A percentile compares a stretch with the other conserved stretches of the same genome.
phyloP scores from a whole-genome alignment of 2,797 vertebrate genomes.

The Spinibarbus caldwelli region DNA sequence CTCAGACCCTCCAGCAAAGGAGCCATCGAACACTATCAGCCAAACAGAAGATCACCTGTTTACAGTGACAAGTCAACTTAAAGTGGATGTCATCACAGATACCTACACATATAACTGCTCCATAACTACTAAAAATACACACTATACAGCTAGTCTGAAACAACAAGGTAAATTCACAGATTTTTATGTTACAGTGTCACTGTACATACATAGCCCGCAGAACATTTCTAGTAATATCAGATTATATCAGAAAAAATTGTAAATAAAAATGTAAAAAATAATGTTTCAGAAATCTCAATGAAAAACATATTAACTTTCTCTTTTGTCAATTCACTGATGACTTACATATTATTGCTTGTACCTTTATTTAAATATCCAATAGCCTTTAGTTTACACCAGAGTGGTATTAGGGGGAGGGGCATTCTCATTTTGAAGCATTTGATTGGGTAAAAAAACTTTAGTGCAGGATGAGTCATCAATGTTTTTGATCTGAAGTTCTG shows the following conservation, averaged over 20 bases:
- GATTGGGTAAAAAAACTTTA: neutral
- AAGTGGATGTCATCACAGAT: fast-evolving
- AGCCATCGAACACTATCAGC: fast-evolving
- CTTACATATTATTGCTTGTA: neutral
- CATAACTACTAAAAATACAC: constrained; percentile 3
- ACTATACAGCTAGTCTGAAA: constrained; percentile 29
- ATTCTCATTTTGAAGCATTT: neutral
- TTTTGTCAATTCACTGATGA: no score
- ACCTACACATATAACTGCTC: constrained; percentile 57
- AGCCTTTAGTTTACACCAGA: neutral
- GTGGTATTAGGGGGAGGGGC: no score
- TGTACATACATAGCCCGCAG: no score
- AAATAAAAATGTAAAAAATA: neutral
- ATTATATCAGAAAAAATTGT: no score
- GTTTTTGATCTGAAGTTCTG: no score
- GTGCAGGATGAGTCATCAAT: neutral
- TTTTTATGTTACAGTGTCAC: no score
- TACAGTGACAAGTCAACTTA: constrained; percentile 59
- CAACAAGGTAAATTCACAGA: constrained; percentile 44
- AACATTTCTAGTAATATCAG: neutral
- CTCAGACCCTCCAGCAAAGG: neutral
- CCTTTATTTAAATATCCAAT: neutral
- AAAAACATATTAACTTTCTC: no score
- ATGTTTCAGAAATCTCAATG: neutral
- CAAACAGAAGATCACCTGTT: constrained; percentile 46